These are phyloP conservation scores for Nicator chloris DNA, from an alignment of 2,113 vertebrate species.

Conservation along the genomic window DNA sequence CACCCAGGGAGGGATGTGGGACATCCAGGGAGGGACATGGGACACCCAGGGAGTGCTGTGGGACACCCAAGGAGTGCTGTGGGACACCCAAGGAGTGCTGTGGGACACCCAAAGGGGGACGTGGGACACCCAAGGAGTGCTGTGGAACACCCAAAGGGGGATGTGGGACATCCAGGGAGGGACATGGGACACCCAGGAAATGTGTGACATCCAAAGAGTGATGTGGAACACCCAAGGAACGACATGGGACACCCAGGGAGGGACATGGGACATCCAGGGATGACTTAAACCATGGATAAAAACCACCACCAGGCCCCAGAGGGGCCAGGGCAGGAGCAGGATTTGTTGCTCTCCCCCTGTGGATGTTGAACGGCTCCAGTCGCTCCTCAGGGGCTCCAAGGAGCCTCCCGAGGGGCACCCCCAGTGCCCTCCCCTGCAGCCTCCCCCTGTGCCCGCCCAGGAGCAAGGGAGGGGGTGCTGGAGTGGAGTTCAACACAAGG, in stretches of 20 bases:
- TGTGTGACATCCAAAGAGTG: background rate
- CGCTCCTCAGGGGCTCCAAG: background rate
- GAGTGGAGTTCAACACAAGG: background rate
- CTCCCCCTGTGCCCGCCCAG: background rate
- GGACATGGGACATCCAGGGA: background rate
- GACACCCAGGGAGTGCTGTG: background rate
- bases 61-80: background rate
- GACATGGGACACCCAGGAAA: accelerated
- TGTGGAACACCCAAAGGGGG: accelerated
- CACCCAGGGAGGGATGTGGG: background rate
- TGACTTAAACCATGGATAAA: background rate
- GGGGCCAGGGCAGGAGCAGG: background rate
- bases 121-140: background rate
- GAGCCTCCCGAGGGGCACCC: background rate
- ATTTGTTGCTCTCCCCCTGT: background rate
- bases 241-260: background rate
- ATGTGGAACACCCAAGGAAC: background rate
- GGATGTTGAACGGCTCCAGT: too few relatives aligned
- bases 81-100: accelerated
- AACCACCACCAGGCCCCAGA: background rate
- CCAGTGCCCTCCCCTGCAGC: too few relatives aligned
- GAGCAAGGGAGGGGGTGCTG: background rate
- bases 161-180: accelerated
- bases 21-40: accelerated
- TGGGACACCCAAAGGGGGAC: accelerated